phyloP scores from a whole-genome alignment of 2,888 invertebrate genomes.

The Catotricha subobsoleta region DNA sequence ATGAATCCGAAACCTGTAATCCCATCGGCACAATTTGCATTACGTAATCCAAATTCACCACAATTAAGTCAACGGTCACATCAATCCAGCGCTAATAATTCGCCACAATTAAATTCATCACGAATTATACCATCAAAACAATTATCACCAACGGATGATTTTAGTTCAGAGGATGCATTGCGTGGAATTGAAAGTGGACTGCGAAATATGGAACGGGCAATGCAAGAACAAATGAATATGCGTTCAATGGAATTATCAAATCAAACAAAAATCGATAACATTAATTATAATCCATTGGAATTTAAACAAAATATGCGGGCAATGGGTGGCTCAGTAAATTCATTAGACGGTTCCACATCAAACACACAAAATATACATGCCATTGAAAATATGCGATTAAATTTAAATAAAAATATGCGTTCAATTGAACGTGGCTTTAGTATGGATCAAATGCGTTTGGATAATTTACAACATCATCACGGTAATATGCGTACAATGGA shows the following conservation, averaged over 20 bases:
- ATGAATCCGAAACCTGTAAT: neutral
- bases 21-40: constrained; percentile 4
- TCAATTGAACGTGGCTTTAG: constrained; percentile 18
- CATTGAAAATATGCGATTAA: constrained; percentile 12
- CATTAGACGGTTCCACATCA: constrained; percentile 11
- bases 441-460: constrained; percentile 15
- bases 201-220: constrained; percentile 30
- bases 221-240: constrained; percentile 30
- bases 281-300: constrained; percentile 12
- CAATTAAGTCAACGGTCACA: constrained; percentile 12
- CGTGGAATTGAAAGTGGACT: constrained; percentile 29
- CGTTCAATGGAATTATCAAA: constrained; percentile 23
- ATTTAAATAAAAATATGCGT: constrained; percentile 10
- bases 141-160: constrained; percentile 26
- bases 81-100: constrained; percentile 12
- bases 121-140: constrained; percentile 1
- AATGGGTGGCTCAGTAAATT: constrained; percentile 13
- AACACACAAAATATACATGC: constrained; percentile 12
- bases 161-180: constrained; percentile 29
- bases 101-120: constrained; percentile 9
- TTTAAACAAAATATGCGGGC: constrained; percentile 13
- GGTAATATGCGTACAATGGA: constrained; percentile 12
- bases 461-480: constrained; percentile 9
- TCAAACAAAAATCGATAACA: constrained; percentile 8
- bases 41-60: constrained; percentile 12